phyloP scores from a whole-genome alignment of 1,140 invertebrate genomes.

The Aphaenogaster rudis region DNA sequence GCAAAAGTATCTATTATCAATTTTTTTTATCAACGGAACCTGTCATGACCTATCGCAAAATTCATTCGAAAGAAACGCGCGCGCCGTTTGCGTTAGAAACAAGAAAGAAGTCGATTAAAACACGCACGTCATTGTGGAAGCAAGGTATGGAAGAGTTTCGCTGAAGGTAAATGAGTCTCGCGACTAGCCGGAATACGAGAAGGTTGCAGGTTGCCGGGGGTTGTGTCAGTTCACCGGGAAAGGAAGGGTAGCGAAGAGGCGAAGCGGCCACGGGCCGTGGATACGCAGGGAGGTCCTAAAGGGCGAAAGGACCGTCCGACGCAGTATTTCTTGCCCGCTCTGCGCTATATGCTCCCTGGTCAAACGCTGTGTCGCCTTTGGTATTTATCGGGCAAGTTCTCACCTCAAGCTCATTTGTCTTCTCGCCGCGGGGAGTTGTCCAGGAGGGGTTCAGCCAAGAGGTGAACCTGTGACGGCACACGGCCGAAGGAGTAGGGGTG shows the following conservation, averaged over 20 bases:
- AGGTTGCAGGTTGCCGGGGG: slow-evolving; percentile 41
- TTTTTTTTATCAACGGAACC: background rate
- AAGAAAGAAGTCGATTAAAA: slow-evolving; percentile 35
- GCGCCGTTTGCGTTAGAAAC: background rate
- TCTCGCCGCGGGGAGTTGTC: slow-evolving; percentile 83
- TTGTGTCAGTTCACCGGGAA: slow-evolving; percentile 50
- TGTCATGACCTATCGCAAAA: background rate
- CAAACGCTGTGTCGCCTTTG: slow-evolving; percentile 87
- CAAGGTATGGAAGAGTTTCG: slow-evolving; percentile 59
- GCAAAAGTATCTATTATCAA: slow-evolving; percentile 4
- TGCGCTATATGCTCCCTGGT: slow-evolving; percentile 84
- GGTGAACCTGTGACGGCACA: slow-evolving; percentile 60
- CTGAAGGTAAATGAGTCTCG: slow-evolving; percentile 79
- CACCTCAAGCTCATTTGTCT: slow-evolving; percentile 88
- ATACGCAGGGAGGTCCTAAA: slow-evolving; percentile 58
- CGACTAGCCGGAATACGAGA: slow-evolving; percentile 19
- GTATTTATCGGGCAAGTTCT: slow-evolving; percentile 88
- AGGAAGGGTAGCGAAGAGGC: slow-evolving; percentile 66
- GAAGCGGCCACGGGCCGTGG: slow-evolving; percentile 59
- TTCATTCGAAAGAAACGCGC: background rate
- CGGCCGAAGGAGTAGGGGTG: slow-evolving; percentile 48
- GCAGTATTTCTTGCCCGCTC: slow-evolving; percentile 84
- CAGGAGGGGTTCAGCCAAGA: slow-evolving; percentile 67
- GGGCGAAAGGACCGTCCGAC: slow-evolving; percentile 75
- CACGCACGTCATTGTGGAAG: slow-evolving; percentile 27